Evolutionary conservation across 2,797 vertebrate species (phyloP).

Genomic region (Hapalemur alaotrensis): DNA sequence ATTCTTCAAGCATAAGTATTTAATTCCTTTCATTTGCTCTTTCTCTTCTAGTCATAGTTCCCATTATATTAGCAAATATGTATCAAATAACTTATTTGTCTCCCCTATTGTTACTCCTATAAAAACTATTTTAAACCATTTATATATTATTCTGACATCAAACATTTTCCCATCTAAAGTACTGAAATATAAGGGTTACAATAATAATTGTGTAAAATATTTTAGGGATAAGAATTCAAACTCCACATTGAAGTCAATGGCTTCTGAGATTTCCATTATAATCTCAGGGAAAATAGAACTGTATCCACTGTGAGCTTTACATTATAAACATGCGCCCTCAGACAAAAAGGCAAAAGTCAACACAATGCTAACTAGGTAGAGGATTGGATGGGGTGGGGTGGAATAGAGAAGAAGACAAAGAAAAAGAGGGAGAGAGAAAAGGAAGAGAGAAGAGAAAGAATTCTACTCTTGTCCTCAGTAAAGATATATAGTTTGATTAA

Average conservation of each 20-base stretch:
- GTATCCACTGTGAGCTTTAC: neutral
- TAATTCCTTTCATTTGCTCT: neutral
- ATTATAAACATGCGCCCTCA: neutral
- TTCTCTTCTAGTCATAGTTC: neutral
- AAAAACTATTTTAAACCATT: neutral
- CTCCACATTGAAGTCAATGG: neutral
- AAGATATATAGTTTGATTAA: neutral
- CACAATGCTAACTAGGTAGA: neutral
- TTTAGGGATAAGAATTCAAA: neutral
- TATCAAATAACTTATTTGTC: neutral
- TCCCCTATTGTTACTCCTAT: neutral
- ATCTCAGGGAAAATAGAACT: neutral
- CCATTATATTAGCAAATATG: neutral
- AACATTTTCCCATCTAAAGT: neutral
- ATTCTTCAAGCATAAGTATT: neutral
- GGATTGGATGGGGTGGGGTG: neutral
- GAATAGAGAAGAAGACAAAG: neutral
- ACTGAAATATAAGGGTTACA: neutral
- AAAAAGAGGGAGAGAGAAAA: neutral
- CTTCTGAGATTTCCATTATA: neutral
- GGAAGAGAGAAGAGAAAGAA: neutral
- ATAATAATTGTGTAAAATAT: neutral
- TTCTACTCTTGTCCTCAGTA: neutral
- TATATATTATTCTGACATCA: neutral
- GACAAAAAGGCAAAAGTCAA: neutral